These are phyloP conservation scores for Caenorhabditis latens DNA, from an alignment of 1,140 invertebrate genomes.

Conservation along the genomic window DNA sequence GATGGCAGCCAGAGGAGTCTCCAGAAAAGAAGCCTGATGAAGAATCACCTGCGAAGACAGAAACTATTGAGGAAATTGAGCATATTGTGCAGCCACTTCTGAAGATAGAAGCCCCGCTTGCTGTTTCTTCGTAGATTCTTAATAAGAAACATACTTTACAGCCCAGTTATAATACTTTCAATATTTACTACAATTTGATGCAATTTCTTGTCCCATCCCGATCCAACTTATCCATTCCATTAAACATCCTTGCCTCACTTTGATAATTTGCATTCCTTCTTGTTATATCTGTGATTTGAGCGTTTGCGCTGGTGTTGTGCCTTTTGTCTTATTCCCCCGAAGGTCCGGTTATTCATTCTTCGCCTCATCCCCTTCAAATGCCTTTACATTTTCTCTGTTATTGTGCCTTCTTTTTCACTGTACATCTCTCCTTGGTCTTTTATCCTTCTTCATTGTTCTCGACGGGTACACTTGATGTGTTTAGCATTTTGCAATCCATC, in stretches of 20 bases:
- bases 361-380: background rate
- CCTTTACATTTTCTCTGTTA: slow-evolving; percentile 15
- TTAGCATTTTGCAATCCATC: background rate
- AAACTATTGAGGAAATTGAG: background rate
- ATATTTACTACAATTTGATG: background rate
- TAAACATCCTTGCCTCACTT: slow-evolving; percentile 20
- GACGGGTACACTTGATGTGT: slow-evolving; percentile 23
- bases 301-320: background rate
- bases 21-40: background rate
- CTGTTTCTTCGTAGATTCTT: background rate
- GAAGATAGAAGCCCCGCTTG: background rate
- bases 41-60: background rate
- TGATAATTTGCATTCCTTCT: slow-evolving; percentile 1
- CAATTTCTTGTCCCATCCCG: background rate
- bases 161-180: background rate
- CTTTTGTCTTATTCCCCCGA: background rate
- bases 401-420: slow-evolving; percentile 30
- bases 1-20: slow-evolving; percentile 56
- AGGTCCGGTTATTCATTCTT: slow-evolving; percentile 22
- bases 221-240: slow-evolving; percentile 13
- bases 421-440: background rate
- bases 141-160: background rate
- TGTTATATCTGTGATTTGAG: slow-evolving; percentile 13
- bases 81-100: background rate
- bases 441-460: background rate